Conservation (phyloP, 2,113 vertebrate genomes). For the Pithys albifrons region DNA sequence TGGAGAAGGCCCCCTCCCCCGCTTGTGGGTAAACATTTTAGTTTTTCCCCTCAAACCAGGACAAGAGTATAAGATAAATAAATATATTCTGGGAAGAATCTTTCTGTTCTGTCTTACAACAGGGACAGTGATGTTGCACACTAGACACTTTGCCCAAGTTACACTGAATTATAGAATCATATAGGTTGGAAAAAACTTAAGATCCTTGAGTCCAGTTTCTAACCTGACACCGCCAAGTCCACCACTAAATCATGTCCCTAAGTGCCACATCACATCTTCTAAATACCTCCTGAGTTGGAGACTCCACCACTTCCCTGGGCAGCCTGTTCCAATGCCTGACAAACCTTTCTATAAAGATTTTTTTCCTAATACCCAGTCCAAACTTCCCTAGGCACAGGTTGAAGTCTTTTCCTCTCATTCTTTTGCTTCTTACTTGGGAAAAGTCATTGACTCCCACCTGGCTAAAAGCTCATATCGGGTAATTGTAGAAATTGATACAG, state of each 20-base stretch:
- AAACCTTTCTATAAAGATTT: background rate
- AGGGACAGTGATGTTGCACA: too few relatives aligned
- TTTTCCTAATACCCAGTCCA: background rate
- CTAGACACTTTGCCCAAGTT: background rate
- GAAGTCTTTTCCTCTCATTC: background rate
- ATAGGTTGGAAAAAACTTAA: background rate
- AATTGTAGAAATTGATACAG: background rate
- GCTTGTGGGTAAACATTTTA: too few relatives aligned
- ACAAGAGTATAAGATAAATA: background rate
- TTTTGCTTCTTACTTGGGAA: background rate
- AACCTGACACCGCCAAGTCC: background rate
- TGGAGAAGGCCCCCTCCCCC: too few relatives aligned
- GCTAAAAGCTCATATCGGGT: background rate
- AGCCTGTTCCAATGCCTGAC: background rate
- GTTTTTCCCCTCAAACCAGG: too few relatives aligned
- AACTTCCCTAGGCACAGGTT: background rate
- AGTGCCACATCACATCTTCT: background rate
- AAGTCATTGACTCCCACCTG: background rate
- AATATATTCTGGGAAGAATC: background rate
- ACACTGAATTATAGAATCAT: background rate
- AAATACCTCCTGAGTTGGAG: background rate
- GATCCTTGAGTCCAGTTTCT: background rate
- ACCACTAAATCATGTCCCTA: background rate
- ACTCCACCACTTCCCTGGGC: background rate
- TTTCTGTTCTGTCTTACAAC: background rate